Percentiles rank a stretch among this genome's conserved stretches.
These are phyloP conservation scores for Ficedula albicollis DNA, from an alignment of 2,797 vertebrate species.

Conservation along the genomic window DNA sequence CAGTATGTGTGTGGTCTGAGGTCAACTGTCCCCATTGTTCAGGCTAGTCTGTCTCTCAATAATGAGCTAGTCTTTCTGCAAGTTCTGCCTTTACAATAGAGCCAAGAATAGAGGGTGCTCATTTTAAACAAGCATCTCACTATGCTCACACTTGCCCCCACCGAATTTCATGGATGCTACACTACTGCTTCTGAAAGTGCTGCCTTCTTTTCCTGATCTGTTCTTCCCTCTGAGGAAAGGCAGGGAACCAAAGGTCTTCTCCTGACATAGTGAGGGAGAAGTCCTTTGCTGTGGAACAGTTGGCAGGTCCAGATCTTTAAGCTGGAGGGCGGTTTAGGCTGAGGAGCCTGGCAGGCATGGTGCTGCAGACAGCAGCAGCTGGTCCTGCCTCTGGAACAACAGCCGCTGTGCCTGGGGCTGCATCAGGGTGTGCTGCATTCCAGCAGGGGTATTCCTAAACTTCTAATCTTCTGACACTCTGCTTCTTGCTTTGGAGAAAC, in stretches of 20 bases:
- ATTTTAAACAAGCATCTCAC: neutral
- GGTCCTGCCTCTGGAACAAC: neutral
- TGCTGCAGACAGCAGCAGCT: neutral
- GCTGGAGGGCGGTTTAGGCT: neutral
- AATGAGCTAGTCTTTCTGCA: neutral
- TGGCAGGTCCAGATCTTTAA: neutral
- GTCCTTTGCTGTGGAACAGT: neutral
- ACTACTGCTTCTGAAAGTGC: neutral
- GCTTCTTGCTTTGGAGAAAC: neutral
- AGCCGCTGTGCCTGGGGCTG: neutral
- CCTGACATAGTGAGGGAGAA: accelerated
- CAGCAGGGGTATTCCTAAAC: neutral
- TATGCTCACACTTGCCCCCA: neutral
- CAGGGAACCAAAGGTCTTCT: neutral
- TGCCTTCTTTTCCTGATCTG: neutral
- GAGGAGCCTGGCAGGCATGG: neutral
- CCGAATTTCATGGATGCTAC: neutral
- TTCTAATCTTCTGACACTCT: neutral
- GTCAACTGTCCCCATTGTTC: slow-evolving; percentile 2
- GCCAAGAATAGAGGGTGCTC: neutral
- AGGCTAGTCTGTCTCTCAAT: neutral
- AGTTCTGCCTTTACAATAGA: neutral
- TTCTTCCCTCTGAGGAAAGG: neutral
- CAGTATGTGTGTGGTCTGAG: slow-evolving; percentile 40
- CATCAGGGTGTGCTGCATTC: neutral